These are phyloP conservation scores for Corythoichthys haematopterus DNA, from an alignment of 2,113 vertebrate genomes.

Conservation along the genomic window DNA sequence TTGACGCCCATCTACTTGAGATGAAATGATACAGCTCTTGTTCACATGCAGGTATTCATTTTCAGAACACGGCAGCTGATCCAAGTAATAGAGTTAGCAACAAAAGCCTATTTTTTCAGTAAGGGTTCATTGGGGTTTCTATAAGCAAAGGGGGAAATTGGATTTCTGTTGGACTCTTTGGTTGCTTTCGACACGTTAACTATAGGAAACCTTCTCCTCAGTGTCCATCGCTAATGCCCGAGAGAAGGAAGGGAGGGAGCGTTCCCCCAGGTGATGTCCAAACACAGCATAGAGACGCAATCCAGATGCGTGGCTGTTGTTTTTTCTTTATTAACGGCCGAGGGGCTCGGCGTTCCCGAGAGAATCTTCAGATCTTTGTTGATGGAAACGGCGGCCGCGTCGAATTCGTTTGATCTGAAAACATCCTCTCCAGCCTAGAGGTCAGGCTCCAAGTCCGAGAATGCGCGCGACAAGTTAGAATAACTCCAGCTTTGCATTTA, in stretches of 20 bases:
- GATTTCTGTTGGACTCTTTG: not conserved
- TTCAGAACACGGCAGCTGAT: too few relatives aligned
- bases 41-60: not conserved
- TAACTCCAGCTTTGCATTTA: not conserved
- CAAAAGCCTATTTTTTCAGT: too few relatives aligned
- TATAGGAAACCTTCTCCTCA: not conserved
- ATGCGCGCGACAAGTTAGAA: not conserved
- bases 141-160: not conserved
- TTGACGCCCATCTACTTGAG: constrained; percentile 22
- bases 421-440: constrained; percentile 44
- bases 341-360: constrained; percentile 7
- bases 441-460: not conserved
- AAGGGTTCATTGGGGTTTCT: not conserved
- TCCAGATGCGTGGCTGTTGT: constrained; percentile 15
- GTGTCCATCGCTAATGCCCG: constrained; percentile 7
- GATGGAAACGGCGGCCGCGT: constrained; percentile 1
- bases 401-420: constrained; percentile 44
- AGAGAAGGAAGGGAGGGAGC: not conserved
- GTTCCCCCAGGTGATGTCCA: constrained; percentile 1
- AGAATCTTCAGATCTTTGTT: constrained; percentile 4
- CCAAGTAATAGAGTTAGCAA: too few relatives aligned
- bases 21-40: constrained; percentile 41
- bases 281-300: constrained; percentile 3
- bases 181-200: not conserved
- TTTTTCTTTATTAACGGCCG: constrained; percentile 17